Evolutionary conservation across 2,888 invertebrate species (phyloP).

Genomic region (Neelides folsomi): DNA sequence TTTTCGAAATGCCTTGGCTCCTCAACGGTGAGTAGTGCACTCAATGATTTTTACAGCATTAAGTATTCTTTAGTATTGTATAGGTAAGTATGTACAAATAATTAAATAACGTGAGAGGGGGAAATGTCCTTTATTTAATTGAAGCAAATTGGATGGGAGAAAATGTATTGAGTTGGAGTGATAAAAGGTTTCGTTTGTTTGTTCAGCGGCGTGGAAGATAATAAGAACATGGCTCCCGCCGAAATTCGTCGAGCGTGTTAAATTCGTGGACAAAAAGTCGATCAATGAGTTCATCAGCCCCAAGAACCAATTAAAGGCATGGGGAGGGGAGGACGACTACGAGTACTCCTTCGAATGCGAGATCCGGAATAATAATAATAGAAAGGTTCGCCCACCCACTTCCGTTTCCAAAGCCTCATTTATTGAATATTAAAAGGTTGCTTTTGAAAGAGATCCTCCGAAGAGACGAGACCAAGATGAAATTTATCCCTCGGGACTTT

Average conservation of each 20-base stretch:
- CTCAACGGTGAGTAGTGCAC: constrained; percentile 52
- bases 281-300: constrained; percentile 59
- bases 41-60: not conserved
- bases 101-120: not conserved
- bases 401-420: too few relatives aligned
- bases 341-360: constrained; percentile 58
- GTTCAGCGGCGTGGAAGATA: constrained; percentile 73
- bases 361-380: constrained; percentile 13
- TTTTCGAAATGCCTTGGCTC: constrained; percentile 90
- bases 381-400: too few relatives aligned
- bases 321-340: constrained; percentile 70
- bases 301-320: constrained; percentile 58
- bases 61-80: constrained; percentile 2
- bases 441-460: too few relatives aligned
- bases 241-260: constrained; percentile 75
- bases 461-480: too few relatives aligned
- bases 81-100: constrained; percentile 3
- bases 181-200: not conserved
- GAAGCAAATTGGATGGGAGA: not conserved
- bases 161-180: not conserved
- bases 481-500: too few relatives aligned
- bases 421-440: too few relatives aligned
- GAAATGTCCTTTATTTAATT: not conserved
- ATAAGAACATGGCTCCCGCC: constrained; percentile 75
- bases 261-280: constrained; percentile 61